A percentile compares a stretch with the other conserved stretches of the same genome.
Evolutionary conservation across 1,140 invertebrate species (phyloP).

Genomic region (Paracyclopina nana): DNA sequence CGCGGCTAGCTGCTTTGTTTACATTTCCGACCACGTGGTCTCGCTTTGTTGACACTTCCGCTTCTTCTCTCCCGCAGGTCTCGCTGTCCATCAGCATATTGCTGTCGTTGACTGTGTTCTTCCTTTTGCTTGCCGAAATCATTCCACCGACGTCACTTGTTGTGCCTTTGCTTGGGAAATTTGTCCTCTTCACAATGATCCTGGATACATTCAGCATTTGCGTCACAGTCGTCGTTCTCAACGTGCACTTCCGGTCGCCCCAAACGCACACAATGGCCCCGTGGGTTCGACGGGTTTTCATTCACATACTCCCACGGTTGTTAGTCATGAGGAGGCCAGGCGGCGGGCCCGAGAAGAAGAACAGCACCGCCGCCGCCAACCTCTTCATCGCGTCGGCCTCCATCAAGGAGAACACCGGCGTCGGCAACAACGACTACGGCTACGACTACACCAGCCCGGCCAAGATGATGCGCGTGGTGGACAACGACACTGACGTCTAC

Average conservation of each 20-base stretch:
- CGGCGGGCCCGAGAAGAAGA: constrained; percentile 37
- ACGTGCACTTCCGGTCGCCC: constrained; percentile 93
- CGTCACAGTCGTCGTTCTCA: constrained; percentile 90
- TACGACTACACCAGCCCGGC: background rate
- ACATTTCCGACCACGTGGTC: constrained; percentile 92
- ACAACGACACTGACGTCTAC: no score
- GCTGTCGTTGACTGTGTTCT: constrained; percentile 97
- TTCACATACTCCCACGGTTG: constrained; percentile 76
- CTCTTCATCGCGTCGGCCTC: background rate
- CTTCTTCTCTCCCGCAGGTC: constrained; percentile 65
- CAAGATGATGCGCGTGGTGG: no score
- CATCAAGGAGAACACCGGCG: background rate
- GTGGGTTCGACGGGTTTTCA: constrained; percentile 86
- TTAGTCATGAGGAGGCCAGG: constrained; percentile 74
- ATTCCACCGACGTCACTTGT: constrained; percentile 96
- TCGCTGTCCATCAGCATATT: constrained; percentile 96
- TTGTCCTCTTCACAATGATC: constrained; percentile 98
- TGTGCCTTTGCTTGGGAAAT: constrained; percentile 93
- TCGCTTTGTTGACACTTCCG: constrained; percentile 93
- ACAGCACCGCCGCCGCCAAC: constrained; percentile 22
- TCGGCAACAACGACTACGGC: background rate
- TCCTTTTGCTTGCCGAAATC: constrained; percentile 90
- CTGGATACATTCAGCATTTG: constrained; percentile 90
- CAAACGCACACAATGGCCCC: constrained; percentile 93
- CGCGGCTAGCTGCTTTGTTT: no score